Evolutionary conservation across 2,888 invertebrate species (phyloP).

Genomic region (Caenorhabditis sp.): DNA sequence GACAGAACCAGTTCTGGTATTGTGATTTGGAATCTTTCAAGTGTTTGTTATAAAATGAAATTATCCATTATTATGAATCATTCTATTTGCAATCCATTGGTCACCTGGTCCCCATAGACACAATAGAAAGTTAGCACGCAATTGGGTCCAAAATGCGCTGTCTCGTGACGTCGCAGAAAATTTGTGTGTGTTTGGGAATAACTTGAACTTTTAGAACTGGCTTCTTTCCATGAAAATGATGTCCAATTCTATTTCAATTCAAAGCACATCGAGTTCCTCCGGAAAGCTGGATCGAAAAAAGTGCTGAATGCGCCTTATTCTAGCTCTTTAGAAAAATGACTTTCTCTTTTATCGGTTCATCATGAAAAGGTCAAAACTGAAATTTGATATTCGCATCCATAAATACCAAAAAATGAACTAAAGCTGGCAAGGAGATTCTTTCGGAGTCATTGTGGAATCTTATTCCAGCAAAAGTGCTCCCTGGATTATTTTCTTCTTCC

Average conservation of each 20-base stretch:
- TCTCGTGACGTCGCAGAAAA: conserved; percentile 35
- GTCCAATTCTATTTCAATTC: conserved; percentile 36
- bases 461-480: too few species aligned
- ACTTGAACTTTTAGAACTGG: conserved; percentile 51
- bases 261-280: conserved; percentile 5
- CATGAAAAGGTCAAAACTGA: conserved; percentile 41
- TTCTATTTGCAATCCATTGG: background rate
- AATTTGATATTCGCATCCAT: conserved; percentile 36
- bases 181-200: conserved; percentile 30
- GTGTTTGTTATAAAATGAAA: conserved; percentile 29
- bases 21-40: background rate
- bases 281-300: conserved; percentile 13
- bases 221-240: conserved; percentile 24
- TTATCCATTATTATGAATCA: background rate
- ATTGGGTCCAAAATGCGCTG: conserved; percentile 5
- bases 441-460: too few species aligned
- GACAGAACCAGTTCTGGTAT: background rate
- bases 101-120: conserved; percentile 5
- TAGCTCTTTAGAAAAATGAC: too few species aligned
- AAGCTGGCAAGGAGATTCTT: too few species aligned
- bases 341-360: background rate
- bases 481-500: conserved; percentile 11
- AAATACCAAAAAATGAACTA: conserved; percentile 36
- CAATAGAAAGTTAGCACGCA: conserved; percentile 5
- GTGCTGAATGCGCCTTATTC: conserved; percentile 16